phyloP scores from a whole-genome alignment of 2,888 invertebrate species.

The Orchesella flavescens region DNA sequence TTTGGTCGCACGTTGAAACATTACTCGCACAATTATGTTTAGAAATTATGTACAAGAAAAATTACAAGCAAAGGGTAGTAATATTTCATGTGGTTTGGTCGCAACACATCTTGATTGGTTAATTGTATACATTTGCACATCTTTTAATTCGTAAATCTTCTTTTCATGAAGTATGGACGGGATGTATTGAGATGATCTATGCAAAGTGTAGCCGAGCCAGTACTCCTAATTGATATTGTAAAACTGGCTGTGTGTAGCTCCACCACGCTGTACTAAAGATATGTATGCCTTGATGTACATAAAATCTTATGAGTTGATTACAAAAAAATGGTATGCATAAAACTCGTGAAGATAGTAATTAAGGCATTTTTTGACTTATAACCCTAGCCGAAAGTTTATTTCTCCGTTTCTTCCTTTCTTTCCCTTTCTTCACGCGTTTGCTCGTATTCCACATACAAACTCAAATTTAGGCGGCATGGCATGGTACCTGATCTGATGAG shows the following conservation, averaged over 20 bases:
- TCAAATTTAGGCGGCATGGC: neutral
- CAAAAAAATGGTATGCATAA: slow-evolving; percentile 13
- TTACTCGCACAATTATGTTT: too few species aligned
- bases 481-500: neutral
- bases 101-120: slow-evolving; percentile 39
- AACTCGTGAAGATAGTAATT: slow-evolving; percentile 40
- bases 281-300: neutral
- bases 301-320: slow-evolving; percentile 20
- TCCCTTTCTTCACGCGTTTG: slow-evolving; percentile 12
- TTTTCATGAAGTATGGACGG: slow-evolving; percentile 43
- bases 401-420: neutral
- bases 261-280: neutral
- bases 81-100: slow-evolving; percentile 9
- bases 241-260: neutral
- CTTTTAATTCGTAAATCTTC: slow-evolving; percentile 45
- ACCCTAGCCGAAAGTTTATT: neutral
- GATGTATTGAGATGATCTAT: slow-evolving; percentile 18
- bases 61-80: neutral
- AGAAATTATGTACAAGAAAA: too few species aligned
- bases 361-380: slow-evolving; percentile 40
- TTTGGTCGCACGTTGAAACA: too few species aligned
- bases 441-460: neutral
- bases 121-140: slow-evolving; percentile 33
- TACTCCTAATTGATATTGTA: slow-evolving; percentile 44
- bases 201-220: slow-evolving; percentile 26